Percentiles rank a stretch among this genome's conserved stretches.
These are phyloP conservation scores for Rotaria macrura DNA, from an alignment of 2,888 invertebrate genomes.

Conservation along the genomic window DNA sequence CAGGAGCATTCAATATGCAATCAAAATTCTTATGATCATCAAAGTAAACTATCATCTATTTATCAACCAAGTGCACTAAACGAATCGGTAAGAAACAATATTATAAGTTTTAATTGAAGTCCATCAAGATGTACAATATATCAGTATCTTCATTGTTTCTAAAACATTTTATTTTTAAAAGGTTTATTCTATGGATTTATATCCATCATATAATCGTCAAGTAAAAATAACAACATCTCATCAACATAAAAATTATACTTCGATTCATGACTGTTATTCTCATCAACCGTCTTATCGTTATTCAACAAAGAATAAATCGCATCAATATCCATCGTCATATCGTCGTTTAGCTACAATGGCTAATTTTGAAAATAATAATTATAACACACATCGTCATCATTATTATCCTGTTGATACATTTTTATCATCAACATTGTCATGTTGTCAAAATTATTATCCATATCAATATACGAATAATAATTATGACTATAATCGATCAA, in stretches of 20 bases:
- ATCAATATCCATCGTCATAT: neutral
- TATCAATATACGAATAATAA: conserved; percentile 7
- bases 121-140: too few species aligned
- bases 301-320: neutral
- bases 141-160: neutral
- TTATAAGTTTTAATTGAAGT: too few species aligned
- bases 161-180: neutral
- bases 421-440: neutral
- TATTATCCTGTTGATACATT: neutral
- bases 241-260: neutral
- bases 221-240: neutral
- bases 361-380: neutral
- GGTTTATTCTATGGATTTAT: neutral
- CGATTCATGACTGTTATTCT: conserved; percentile 9
- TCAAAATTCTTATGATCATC: neutral
- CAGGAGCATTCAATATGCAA: neutral
- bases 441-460: neutral
- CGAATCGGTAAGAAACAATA: neutral
- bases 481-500: conserved; percentile 13
- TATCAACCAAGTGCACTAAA: neutral
- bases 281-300: neutral
- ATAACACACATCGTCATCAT: neutral
- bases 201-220: neutral
- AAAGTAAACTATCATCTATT: neutral
- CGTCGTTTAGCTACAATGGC: neutral